Evolutionary conservation across 2,888 invertebrate genomes (phyloP).

Genomic region (Carpatolechia fugitivella): DNA sequence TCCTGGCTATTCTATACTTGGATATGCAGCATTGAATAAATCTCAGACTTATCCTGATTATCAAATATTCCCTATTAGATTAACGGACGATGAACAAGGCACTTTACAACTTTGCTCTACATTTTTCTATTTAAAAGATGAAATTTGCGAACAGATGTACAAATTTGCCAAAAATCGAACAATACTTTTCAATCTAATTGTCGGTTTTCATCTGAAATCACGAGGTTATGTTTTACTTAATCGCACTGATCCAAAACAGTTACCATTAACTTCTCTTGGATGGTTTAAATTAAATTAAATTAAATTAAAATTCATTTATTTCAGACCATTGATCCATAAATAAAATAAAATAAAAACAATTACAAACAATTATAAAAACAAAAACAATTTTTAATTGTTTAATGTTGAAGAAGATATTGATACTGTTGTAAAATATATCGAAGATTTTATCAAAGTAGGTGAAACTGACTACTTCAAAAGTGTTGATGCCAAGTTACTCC

Average conservation of each 20-base stretch:
- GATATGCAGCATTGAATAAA: constrained; percentile 78
- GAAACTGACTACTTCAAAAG: constrained; percentile 55
- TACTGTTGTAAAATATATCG: constrained; percentile 51
- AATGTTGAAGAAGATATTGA: constrained; percentile 69
- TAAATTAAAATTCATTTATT: too few species aligned
- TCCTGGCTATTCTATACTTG: constrained; percentile 26
- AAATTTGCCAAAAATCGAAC: constrained; percentile 24
- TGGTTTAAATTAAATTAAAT: too few species aligned
- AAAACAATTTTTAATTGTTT: too few species aligned
- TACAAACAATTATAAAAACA: too few species aligned
- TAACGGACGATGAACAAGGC: constrained; percentile 23
- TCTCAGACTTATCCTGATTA: constrained; percentile 61
- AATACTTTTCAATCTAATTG: constrained; percentile 23
- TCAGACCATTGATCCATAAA: too few species aligned
- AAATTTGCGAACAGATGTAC: constrained; percentile 28
- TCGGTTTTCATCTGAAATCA: constrained; percentile 59
- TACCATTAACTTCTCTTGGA: constrained; percentile 74
- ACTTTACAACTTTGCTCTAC: constrained; percentile 25
- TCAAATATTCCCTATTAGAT: constrained; percentile 28
- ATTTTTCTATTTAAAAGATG: constrained; percentile 24
- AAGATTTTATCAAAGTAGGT: constrained; percentile 44
- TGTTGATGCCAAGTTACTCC: constrained; percentile 40
- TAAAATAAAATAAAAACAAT: too few species aligned
- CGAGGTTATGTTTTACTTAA: constrained; percentile 75
- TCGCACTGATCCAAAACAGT: constrained; percentile 69